These are phyloP conservation scores for Pristionchus entomophagus DNA, from an alignment of 2,888 invertebrate genomes.

Conservation along the genomic window DNA sequence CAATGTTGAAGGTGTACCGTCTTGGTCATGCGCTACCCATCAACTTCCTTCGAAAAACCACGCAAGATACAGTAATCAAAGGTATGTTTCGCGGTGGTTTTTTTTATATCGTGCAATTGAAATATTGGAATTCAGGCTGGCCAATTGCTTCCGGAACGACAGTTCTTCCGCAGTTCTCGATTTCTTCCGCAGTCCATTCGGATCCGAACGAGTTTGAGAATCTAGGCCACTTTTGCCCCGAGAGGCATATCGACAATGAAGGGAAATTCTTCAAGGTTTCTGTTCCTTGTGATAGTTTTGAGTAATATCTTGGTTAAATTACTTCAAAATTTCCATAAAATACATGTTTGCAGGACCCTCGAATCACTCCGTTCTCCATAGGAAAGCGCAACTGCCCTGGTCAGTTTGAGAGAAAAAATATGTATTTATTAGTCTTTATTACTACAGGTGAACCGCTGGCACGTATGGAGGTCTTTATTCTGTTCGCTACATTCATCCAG, in stretches of 20 bases:
- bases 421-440: neutral
- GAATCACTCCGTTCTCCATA: constrained; percentile 28
- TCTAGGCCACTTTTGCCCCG: constrained; percentile 9
- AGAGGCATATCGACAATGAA: constrained; percentile 1
- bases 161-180: neutral
- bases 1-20: neutral
- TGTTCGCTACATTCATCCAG: constrained; percentile 12
- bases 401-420: too few relatives aligned
- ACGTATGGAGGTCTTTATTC: neutral
- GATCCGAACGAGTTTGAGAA: constrained; percentile 18
- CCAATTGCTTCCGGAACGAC: neutral
- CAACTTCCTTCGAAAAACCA: neutral
- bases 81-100: neutral
- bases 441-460: constrained; percentile 20
- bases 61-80: neutral
- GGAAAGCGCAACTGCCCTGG: constrained; percentile 23
- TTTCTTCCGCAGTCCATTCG: constrained; percentile 7
- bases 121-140: neutral
- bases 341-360: neutral
- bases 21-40: neutral
- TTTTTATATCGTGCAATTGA: neutral
- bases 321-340: neutral
- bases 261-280: constrained; percentile 11
- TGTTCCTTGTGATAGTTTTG: neutral
- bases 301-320: neutral